Evolutionary conservation across 2,888 invertebrate genomes (phyloP).

Genomic region (Eupithecia exiguata): DNA sequence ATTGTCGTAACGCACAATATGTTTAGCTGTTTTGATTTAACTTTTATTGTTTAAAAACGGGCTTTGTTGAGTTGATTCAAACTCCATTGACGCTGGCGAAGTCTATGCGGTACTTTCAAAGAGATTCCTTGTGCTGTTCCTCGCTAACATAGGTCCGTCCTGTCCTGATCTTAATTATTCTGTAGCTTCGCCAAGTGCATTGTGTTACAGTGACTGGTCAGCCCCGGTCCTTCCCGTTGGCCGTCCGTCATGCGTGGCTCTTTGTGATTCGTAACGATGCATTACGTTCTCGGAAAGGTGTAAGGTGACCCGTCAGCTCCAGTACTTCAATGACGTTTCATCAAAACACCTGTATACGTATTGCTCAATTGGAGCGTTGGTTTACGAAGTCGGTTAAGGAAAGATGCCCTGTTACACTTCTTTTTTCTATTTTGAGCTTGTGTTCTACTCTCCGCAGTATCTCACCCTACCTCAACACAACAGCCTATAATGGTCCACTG

Average conservation of each 20-base stretch:
- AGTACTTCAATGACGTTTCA: neutral
- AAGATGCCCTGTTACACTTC: neutral
- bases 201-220: slow-evolving; percentile 34
- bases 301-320: slow-evolving; percentile 4
- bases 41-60: slow-evolving; percentile 17
- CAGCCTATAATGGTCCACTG: too few relatives aligned
- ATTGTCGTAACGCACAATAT: slow-evolving; percentile 28
- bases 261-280: slow-evolving; percentile 43
- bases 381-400: neutral
- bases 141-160: slow-evolving; percentile 13
- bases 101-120: slow-evolving; percentile 24
- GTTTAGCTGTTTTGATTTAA: slow-evolving; percentile 19
- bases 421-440: neutral
- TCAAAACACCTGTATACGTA: neutral
- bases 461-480: too few relatives aligned
- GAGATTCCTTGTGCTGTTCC: slow-evolving; percentile 13
- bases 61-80: neutral
- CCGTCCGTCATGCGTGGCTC: slow-evolving; percentile 44
- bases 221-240: slow-evolving; percentile 35
- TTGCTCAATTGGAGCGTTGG: neutral
- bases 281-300: slow-evolving; percentile 31
- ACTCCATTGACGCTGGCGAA: neutral
- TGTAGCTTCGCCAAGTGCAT: slow-evolving; percentile 31
- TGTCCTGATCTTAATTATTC: slow-evolving; percentile 25
- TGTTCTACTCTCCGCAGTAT: neutral